A percentile compares a stretch with the other conserved stretches of the same genome.
These are phyloP conservation scores for Aelia acuminata DNA, from an alignment of 2,888 invertebrate genomes.

Conservation along the genomic window DNA sequence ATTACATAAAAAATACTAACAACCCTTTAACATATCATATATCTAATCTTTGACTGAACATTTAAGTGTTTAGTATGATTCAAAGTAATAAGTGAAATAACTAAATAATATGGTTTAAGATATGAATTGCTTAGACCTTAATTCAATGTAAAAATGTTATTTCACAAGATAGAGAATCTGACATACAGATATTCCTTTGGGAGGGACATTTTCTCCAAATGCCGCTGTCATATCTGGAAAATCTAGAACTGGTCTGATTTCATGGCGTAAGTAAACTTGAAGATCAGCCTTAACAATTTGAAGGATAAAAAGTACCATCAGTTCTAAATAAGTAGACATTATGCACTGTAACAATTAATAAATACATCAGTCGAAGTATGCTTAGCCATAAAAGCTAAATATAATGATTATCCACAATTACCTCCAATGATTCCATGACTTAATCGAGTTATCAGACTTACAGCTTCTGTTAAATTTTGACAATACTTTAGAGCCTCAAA, in stretches of 20 bases:
- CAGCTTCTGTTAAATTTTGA: neutral
- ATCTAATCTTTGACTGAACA: neutral
- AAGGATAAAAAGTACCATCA: conserved; percentile 21
- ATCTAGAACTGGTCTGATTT: conserved; percentile 57
- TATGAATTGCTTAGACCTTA: neutral
- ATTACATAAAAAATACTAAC: neutral
- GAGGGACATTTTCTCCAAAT: conserved; percentile 61
- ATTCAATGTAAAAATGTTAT: too few species aligned
- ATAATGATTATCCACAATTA: neutral
- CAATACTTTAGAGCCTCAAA: conserved; percentile 39
- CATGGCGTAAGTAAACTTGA: conserved; percentile 48
- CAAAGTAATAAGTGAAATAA: neutral
- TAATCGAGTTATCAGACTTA: neutral
- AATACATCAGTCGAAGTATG: neutral
- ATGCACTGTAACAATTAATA: conserved; percentile 37
- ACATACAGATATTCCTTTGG: conserved; percentile 61
- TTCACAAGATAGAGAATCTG: neutral
- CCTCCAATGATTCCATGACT: conserved; percentile 38
- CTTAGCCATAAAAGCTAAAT: neutral
- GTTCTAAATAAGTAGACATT: conserved; percentile 40
- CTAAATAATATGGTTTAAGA: neutral
- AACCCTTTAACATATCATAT: neutral
- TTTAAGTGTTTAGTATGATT: too few species aligned
- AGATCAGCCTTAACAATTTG: conserved; percentile 42
- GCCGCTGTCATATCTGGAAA: conserved; percentile 60